Conservation (phyloP, 2,888 invertebrate species). For the Amphipoea lucens region DNA sequence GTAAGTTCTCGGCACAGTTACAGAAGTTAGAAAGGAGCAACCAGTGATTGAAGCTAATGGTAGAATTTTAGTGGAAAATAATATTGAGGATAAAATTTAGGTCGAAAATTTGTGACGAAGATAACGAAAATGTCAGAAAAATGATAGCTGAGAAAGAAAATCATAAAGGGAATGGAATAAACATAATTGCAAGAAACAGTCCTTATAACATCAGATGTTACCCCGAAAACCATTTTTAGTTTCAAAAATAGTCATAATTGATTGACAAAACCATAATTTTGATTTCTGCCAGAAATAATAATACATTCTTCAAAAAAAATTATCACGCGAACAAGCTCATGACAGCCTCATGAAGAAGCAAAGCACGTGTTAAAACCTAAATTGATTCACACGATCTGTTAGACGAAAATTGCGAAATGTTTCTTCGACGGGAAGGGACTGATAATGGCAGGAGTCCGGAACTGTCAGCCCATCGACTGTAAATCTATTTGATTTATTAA, state of each 20-base stretch:
- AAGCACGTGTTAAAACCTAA: constrained; percentile 44
- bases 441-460: constrained; percentile 47
- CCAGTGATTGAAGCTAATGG: not conserved
- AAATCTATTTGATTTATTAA: constrained; percentile 62
- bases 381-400: constrained; percentile 44
- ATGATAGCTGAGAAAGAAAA: not conserved
- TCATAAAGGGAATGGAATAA: not conserved
- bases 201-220: not conserved
- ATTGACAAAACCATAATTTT: not conserved
- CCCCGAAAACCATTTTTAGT: not conserved
- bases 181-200: no score
- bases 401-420: constrained; percentile 55
- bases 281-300: rapidly evolving
- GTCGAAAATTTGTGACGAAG: no score
- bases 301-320: not conserved
- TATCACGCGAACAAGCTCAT: not conserved
- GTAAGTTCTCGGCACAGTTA: constrained; percentile 12
- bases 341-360: not conserved
- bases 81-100: rapidly evolving
- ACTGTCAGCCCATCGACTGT: constrained; percentile 47
- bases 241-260: not conserved
- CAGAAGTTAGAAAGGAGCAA: constrained; percentile 2
- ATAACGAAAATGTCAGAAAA: not conserved
- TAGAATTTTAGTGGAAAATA: not conserved
- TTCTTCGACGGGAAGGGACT: constrained; percentile 39